A percentile compares a stretch with the other conserved stretches of the same genome.
These are phyloP conservation scores for Pomacea canaliculata DNA, from an alignment of 2,888 invertebrate genomes.

Conservation along the genomic window DNA sequence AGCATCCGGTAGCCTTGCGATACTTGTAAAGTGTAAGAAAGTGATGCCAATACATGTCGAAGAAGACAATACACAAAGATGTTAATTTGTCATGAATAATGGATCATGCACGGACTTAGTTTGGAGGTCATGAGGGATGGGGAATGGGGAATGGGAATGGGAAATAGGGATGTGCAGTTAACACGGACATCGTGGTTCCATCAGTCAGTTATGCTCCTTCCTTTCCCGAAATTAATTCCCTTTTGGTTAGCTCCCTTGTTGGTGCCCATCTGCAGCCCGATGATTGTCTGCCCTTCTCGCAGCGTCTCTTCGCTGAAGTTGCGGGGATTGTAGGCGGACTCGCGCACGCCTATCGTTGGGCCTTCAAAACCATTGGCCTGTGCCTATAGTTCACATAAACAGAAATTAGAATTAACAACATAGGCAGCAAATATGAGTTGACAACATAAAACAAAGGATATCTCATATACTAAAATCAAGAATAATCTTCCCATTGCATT, in stretches of 20 bases:
- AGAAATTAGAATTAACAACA: not conserved
- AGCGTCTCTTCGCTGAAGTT: slow-evolving; percentile 95
- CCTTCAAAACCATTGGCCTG: slow-evolving; percentile 28
- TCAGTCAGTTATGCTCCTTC: slow-evolving; percentile 49
- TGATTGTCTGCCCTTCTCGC: slow-evolving; percentile 91
- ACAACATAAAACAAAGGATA: not conserved
- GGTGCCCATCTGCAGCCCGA: slow-evolving; percentile 83
- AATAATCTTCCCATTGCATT: no score
- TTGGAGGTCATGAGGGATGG: no score
- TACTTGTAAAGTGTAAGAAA: no score
- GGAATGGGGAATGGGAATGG: no score
- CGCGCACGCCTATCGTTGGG: slow-evolving; percentile 76
- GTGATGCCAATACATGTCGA: no score
- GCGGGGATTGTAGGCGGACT: slow-evolving; percentile 93
- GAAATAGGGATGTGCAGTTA: no score
- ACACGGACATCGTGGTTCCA: not conserved
- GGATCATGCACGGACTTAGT: no score
- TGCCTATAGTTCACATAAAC: slow-evolving; percentile 21
- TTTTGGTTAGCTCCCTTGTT: slow-evolving; percentile 98
- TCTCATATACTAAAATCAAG: no score
- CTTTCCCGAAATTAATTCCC: slow-evolving; percentile 79
- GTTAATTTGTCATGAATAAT: no score
- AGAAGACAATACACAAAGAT: no score
- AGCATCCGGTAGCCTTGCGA: no score
- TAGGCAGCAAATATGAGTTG: not conserved